A percentile compares a stretch with the other conserved stretches of the same genome.
Evolutionary conservation across 2,113 vertebrate genomes (phyloP).

Genomic region (Coracopsis vasa): DNA sequence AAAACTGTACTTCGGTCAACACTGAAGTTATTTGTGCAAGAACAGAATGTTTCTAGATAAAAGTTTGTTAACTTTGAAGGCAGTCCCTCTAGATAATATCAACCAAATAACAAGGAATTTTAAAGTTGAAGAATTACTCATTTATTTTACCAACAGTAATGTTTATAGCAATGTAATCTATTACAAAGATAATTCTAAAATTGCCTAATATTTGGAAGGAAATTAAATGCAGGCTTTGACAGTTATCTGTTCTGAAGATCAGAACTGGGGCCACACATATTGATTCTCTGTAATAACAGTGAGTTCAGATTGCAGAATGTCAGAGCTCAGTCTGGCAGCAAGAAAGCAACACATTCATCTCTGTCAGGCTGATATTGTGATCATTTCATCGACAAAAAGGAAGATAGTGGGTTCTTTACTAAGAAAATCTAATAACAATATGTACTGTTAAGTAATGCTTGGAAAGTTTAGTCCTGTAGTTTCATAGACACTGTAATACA

Average conservation of each 20-base stretch:
- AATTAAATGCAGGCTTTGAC: slow-evolving; percentile 73
- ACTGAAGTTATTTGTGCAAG: not conserved
- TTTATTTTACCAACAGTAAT: slow-evolving; percentile 64
- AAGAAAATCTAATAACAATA: not conserved
- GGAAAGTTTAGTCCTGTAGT: not conserved
- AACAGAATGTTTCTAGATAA: not conserved
- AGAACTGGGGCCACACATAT: slow-evolving; percentile 42
- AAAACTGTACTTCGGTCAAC: not conserved
- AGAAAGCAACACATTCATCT: slow-evolving; percentile 63
- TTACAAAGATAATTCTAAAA: slow-evolving; percentile 47
- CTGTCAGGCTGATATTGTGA: not conserved
- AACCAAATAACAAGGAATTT: slow-evolving; percentile 16
- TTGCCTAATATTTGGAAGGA: slow-evolving; percentile 78
- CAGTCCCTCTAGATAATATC: not conserved
- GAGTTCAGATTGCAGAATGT: slow-evolving; percentile 24
- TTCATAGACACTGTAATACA: not conserved
- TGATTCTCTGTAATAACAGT: slow-evolving; percentile 72
- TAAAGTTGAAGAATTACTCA: slow-evolving; percentile 43
- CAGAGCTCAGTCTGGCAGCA: slow-evolving; percentile 44
- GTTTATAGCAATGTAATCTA: slow-evolving; percentile 67
- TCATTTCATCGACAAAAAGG: not conserved
- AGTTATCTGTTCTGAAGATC: slow-evolving; percentile 71
- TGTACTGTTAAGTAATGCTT: not conserved
- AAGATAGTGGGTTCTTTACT: not conserved
- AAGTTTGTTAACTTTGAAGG: not conserved